Evolutionary conservation across 2,113 vertebrate genomes (phyloP).

Genomic region (pig (Sus scrofa)): DNA sequence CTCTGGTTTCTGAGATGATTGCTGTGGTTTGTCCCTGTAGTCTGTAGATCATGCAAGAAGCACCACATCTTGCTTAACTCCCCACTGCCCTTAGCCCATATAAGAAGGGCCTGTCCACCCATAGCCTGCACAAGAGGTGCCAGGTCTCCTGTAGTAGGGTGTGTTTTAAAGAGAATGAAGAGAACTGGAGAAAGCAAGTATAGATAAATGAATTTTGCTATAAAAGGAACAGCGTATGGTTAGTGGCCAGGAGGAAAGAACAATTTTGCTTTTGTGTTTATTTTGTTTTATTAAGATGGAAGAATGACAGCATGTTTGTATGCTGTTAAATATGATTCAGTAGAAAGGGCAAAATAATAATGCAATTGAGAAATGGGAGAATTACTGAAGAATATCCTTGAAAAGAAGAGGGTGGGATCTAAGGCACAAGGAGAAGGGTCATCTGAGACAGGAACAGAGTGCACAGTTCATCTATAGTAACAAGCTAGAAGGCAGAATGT

Average conservation of each 20-base stretch:
- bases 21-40: too few relatives aligned
- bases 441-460: neutral
- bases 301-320: neutral
- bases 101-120: too few relatives aligned
- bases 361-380: neutral
- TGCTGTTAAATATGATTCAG: neutral
- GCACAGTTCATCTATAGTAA: neutral
- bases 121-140: too few relatives aligned
- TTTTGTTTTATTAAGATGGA: neutral
- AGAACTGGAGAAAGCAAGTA: neutral
- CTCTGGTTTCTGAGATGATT: too few relatives aligned
- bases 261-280: slow-evolving; percentile 37
- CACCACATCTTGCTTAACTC: too few relatives aligned
- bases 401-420: neutral
- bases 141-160: too few relatives aligned
- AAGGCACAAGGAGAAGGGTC: neutral
- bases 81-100: too few relatives aligned
- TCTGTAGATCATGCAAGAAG: too few relatives aligned
- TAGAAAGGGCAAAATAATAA: neutral
- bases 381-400: neutral
- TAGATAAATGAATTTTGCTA: neutral
- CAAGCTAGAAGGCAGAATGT: neutral
- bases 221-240: neutral
- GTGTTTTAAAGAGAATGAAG: neutral
- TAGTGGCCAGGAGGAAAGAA: neutral